Percentiles rank a stretch among this genome's conserved stretches.
phyloP scores from a whole-genome alignment of 37 sponge, comb jelly and placozoan species.

The Diacarnus erythraeanus region DNA sequence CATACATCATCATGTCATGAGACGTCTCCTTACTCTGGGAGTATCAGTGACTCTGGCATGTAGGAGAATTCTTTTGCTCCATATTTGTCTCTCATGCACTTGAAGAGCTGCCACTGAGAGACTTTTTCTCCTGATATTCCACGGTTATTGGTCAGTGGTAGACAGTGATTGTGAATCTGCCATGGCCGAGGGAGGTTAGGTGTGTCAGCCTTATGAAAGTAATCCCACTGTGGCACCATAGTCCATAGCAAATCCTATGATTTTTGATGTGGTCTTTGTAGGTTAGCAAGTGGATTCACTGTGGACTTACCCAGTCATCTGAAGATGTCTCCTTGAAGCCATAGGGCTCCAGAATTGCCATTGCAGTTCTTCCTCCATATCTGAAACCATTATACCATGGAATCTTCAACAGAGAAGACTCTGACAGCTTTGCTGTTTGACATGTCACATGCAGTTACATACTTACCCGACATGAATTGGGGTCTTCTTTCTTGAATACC shows the following conservation, averaged over 20 bases:
- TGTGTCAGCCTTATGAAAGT: constrained; percentile 31
- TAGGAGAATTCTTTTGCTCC: constrained; percentile 66
- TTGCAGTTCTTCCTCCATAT: constrained; percentile 80
- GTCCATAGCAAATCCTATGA: constrained; percentile 85
- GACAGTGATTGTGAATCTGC: constrained; percentile 94
- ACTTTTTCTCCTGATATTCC: constrained; percentile 88
- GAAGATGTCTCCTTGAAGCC: constrained; percentile 78
- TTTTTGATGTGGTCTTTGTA: neutral
- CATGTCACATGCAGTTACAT: neutral
- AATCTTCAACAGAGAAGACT: neutral
- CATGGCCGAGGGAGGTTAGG: constrained; percentile 64
- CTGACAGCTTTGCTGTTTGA: neutral
- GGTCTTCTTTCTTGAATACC: constrained; percentile 62
- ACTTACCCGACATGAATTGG: constrained; percentile 76
- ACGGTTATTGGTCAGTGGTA: constrained; percentile 55
- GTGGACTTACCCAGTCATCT: constrained; percentile 86
- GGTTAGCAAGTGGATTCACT: neutral
- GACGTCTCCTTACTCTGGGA: constrained; percentile 56
- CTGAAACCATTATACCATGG: constrained; percentile 18
- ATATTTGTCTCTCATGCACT: constrained; percentile 74
- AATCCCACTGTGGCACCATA: constrained; percentile 86
- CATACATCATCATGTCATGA: too few relatives aligned
- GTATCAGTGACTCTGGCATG: constrained; percentile 80
- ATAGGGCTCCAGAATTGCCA: constrained; percentile 72
- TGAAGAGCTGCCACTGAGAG: constrained; percentile 88